Percentiles rank a stretch among this genome's conserved stretches.
phyloP scores from a whole-genome alignment of 1,140 invertebrate species.

The Littorina saxatilis region DNA sequence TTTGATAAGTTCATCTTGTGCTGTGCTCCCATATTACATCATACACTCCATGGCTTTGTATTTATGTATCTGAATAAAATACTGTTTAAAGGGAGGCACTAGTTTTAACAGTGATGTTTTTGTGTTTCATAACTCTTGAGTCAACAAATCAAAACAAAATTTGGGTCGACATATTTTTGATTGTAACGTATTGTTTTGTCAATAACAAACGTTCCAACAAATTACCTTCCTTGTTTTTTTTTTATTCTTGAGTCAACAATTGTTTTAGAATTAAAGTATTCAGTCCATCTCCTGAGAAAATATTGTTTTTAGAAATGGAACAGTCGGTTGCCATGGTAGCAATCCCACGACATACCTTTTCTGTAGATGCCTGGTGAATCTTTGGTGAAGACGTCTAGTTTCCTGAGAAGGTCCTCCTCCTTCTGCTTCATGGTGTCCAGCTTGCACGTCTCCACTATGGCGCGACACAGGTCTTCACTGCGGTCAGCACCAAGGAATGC shows the following conservation, averaged over 20 bases:
- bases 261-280: not conserved
- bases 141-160: too few species aligned
- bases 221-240: not conserved
- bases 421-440: slow-evolving; percentile 10
- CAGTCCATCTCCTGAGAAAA: not conserved
- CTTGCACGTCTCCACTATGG: slow-evolving; percentile 9
- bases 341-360: not conserved
- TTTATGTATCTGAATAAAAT: too few species aligned
- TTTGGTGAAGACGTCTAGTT: not conserved
- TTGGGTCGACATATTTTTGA: too few species aligned
- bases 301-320: not conserved
- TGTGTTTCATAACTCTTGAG: too few species aligned
- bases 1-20: too few species aligned
- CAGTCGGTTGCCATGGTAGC: too few species aligned
- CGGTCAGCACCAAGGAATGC: not conserved
- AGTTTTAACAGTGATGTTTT: too few species aligned
- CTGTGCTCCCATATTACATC: too few species aligned
- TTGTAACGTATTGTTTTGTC: too few species aligned
- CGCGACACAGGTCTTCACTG: slow-evolving; percentile 9
- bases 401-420: not conserved
- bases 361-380: not conserved
- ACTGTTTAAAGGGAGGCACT: too few species aligned
- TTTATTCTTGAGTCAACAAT: not conserved
- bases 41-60: too few species aligned
- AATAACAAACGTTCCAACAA: too few species aligned